Conservation (phyloP, 64 coral and sea anemone species). For the Acropora yongei region DNA sequence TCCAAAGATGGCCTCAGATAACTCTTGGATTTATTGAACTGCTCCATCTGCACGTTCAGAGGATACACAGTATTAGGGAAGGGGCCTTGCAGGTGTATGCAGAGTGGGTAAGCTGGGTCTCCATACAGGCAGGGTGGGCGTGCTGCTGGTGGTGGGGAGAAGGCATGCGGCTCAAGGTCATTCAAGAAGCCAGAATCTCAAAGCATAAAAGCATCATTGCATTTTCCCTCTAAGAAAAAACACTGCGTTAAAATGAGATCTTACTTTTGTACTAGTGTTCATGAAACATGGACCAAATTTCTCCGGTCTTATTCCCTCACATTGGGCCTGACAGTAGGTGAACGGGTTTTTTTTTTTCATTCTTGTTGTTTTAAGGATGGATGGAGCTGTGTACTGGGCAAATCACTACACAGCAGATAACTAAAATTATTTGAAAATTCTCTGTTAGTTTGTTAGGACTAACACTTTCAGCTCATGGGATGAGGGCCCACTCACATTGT, state of each 20-base stretch:
- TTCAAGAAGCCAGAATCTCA: neutral
- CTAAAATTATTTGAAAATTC: too few relatives aligned
- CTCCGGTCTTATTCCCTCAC: neutral
- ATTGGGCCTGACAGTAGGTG: neutral
- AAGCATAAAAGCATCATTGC: neutral
- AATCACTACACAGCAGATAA: too few relatives aligned
- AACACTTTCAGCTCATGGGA: too few relatives aligned
- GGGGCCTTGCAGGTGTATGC: neutral
- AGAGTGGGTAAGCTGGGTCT: neutral
- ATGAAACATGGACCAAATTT: neutral
- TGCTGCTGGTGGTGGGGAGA: neutral
- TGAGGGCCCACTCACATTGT: too few relatives aligned
- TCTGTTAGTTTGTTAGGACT: too few relatives aligned
- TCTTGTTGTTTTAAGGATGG: too few relatives aligned
- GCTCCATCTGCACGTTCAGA: too few relatives aligned
- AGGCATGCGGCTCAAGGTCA: neutral
- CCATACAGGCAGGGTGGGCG: neutral
- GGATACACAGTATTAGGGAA: neutral
- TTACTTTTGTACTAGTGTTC: conserved; percentile 1
- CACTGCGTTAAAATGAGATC: neutral
- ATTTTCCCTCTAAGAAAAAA: conserved; percentile 2
- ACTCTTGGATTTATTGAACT: too few relatives aligned
- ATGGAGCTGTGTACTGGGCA: too few relatives aligned
- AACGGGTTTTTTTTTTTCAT: too few relatives aligned
- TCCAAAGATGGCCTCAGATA: too few relatives aligned